phyloP scores from a whole-genome alignment of 2,888 invertebrate species.

The Troglohyphantes excavatus region DNA sequence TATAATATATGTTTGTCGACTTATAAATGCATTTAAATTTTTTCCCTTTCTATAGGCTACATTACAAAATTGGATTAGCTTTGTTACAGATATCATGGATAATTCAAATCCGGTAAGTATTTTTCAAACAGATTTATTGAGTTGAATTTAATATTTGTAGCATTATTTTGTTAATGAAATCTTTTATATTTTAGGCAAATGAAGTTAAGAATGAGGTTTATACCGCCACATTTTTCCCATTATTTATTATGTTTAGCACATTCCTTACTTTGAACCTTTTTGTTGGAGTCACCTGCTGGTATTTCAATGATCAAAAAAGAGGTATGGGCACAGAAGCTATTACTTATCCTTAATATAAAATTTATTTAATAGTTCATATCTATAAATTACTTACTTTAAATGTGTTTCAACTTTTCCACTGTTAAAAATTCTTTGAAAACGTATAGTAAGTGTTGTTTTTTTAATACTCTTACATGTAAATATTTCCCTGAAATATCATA shows the following conservation, averaged over 20 bases:
- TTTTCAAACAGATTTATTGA: neutral
- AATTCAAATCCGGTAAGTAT: constrained; percentile 57
- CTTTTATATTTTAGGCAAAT: constrained; percentile 38
- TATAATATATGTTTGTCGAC: too few relatives aligned
- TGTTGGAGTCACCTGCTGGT: constrained; percentile 67
- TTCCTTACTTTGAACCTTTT: constrained; percentile 66
- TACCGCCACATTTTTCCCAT: constrained; percentile 63
- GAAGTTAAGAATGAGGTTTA: constrained; percentile 58
- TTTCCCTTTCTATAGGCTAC: constrained; percentile 43
- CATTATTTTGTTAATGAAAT: neutral
- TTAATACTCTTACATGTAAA: too few relatives aligned
- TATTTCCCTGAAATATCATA: too few relatives aligned
- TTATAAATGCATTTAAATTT: too few relatives aligned
- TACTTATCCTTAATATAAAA: too few relatives aligned
- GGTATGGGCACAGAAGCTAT: constrained; percentile 14
- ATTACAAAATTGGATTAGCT: constrained; percentile 73
- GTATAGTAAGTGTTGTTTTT: too few relatives aligned
- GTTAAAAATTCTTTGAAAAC: too few relatives aligned
- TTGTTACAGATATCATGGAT: constrained; percentile 74
- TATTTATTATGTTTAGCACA: constrained; percentile 74
- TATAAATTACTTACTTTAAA: too few relatives aligned
- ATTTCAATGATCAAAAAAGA: constrained; percentile 67
- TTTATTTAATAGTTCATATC: too few relatives aligned
- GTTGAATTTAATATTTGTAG: neutral
- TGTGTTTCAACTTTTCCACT: too few relatives aligned